Conservation (phyloP, 1,140 invertebrate species). For the Ditylenchus dipsaci region DNA sequence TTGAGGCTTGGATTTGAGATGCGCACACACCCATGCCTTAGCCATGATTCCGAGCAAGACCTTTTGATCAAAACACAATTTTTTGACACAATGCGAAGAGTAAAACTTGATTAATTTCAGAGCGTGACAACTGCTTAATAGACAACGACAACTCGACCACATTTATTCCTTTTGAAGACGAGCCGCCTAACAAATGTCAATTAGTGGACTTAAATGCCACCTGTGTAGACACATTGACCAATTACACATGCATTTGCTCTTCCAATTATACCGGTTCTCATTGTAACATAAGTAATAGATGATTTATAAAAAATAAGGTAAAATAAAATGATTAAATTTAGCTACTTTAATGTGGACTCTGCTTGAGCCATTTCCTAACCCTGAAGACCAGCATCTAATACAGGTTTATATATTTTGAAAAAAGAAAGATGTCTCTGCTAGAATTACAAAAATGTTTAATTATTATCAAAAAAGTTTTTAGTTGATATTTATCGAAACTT, state of each 20-base stretch:
- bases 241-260: conserved; percentile 1
- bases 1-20: background rate
- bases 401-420: too few species aligned
- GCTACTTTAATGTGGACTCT: background rate
- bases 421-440: too few species aligned
- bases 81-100: too few species aligned
- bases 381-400: background rate
- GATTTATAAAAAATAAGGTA: background rate
- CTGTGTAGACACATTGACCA: background rate
- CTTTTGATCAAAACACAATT: too few species aligned
- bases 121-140: conserved; percentile 1
- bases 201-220: conserved; percentile 1
- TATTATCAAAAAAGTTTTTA: too few species aligned
- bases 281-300: background rate
- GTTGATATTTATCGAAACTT: too few species aligned
- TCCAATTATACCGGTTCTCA: background rate
- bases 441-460: too few species aligned
- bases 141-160: background rate
- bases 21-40: too few species aligned
- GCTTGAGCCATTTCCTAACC: conserved; percentile 3
- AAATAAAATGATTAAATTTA: background rate
- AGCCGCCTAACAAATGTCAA: conserved; percentile 3
- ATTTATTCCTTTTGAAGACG: background rate
- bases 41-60: too few species aligned
- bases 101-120: background rate